A percentile compares a stretch with the other conserved stretches of the same genome.
Conservation (phyloP, 2,888 invertebrate genomes). For the Chymomyza procnemis region DNA sequence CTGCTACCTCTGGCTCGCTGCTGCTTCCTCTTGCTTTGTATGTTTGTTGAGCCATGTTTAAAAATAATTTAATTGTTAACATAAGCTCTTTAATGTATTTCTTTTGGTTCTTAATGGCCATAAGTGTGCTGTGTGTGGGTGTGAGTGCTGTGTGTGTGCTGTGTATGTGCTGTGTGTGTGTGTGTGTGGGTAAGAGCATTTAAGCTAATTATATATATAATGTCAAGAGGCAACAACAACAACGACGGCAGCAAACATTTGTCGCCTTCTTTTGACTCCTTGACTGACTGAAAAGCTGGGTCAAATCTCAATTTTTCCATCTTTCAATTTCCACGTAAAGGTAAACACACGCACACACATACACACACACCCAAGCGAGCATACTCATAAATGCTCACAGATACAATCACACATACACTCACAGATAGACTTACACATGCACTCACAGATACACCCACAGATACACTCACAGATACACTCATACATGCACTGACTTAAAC, state of each 20-base stretch:
- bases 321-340: not conserved
- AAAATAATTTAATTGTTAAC: constrained; percentile 65
- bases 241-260: constrained; percentile 2
- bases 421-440: too few relatives aligned
- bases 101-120: constrained; percentile 43
- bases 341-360: not conserved
- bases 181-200: constrained; percentile 23
- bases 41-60: constrained; percentile 43
- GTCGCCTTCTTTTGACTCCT: constrained; percentile 9
- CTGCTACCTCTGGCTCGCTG: not conserved
- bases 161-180: not conserved
- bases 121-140: constrained; percentile 5
- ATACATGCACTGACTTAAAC: not conserved
- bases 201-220: constrained; percentile 50
- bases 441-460: not conserved
- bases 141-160: not conserved
- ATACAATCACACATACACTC: not conserved
- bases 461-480: not conserved
- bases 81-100: constrained; percentile 59
- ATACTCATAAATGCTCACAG: too few relatives aligned
- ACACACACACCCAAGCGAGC: not conserved
- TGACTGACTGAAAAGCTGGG: not conserved
- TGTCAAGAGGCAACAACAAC: not conserved
- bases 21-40: constrained; percentile 13
- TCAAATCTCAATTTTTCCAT: not conserved